Evolutionary conservation across 2,888 invertebrate genomes (phyloP).

Genomic region (Argyresthia albistria): DNA sequence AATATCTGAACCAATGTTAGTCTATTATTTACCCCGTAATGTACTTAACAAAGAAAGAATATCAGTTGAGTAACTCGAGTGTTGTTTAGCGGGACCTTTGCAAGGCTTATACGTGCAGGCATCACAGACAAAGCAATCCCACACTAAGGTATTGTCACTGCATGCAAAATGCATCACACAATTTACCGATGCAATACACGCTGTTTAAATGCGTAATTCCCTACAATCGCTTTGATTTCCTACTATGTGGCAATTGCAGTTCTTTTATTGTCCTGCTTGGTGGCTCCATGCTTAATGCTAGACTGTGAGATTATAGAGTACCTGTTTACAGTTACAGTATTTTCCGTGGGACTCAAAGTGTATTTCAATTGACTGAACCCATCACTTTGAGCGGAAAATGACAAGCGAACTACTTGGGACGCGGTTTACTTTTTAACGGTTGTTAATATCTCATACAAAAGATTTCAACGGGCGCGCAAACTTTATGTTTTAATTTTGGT

Average conservation of each 20-base stretch:
- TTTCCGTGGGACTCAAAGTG: constrained; percentile 53
- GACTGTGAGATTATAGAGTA: constrained; percentile 47
- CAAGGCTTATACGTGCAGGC: neutral
- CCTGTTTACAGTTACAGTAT: constrained; percentile 40
- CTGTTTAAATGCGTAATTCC: constrained; percentile 24
- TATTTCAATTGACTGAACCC: constrained; percentile 24
- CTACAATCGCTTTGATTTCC: constrained; percentile 50
- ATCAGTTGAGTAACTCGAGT: too few relatives aligned
- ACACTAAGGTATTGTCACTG: too few relatives aligned
- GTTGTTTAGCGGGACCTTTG: too few relatives aligned
- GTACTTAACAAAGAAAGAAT: too few relatives aligned
- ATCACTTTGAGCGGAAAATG: constrained; percentile 41
- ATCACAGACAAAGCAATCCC: neutral
- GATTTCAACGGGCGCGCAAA: too few relatives aligned
- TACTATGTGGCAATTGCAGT: constrained; percentile 34
- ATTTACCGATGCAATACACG: neutral
- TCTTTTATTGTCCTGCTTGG: constrained; percentile 51
- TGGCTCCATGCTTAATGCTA: constrained; percentile 52
- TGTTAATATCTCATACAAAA: too few relatives aligned
- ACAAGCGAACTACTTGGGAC: constrained; percentile 29
- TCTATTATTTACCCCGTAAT: too few relatives aligned
- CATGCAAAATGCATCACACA: too few relatives aligned
- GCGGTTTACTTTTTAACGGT: too few relatives aligned
- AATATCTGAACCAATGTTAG: too few relatives aligned
- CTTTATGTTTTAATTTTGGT: too few relatives aligned